These are phyloP conservation scores for Penaeus japonicus DNA, from an alignment of 1,140 invertebrate genomes.

Conservation along the genomic window DNA sequence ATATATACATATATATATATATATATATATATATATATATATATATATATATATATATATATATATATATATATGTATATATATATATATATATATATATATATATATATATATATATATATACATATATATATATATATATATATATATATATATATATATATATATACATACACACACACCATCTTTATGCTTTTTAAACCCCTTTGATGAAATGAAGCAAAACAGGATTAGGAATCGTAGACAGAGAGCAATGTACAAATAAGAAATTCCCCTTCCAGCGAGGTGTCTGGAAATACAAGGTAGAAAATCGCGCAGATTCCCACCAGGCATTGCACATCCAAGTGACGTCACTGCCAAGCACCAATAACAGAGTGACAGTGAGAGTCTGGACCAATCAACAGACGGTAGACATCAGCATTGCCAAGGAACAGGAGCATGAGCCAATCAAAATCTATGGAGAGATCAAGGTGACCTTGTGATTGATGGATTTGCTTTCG, in stretches of 20 bases:
- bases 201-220: too few species aligned
- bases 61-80: too few species aligned
- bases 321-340: constrained; percentile 58
- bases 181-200: too few species aligned
- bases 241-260: neutral
- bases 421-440: constrained; percentile 6
- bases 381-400: constrained; percentile 57
- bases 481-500: neutral
- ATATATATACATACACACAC: too few species aligned
- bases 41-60: too few species aligned
- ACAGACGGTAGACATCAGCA: constrained; percentile 30
- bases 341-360: constrained; percentile 55
- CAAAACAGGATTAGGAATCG: too few species aligned
- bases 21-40: too few species aligned
- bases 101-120: too few species aligned
- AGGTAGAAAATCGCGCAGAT: constrained; percentile 58
- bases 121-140: too few species aligned
- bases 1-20: too few species aligned
- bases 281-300: constrained; percentile 58
- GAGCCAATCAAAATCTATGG: constrained; percentile 61
- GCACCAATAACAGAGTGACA: constrained; percentile 35
- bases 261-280: neutral
- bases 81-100: too few species aligned
- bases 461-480: constrained; percentile 58
- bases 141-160: too few species aligned